A percentile compares a stretch with the other conserved stretches of the same genome.
Evolutionary conservation across 2,797 vertebrate genomes (phyloP).

Genomic region (Nasua narica): DNA sequence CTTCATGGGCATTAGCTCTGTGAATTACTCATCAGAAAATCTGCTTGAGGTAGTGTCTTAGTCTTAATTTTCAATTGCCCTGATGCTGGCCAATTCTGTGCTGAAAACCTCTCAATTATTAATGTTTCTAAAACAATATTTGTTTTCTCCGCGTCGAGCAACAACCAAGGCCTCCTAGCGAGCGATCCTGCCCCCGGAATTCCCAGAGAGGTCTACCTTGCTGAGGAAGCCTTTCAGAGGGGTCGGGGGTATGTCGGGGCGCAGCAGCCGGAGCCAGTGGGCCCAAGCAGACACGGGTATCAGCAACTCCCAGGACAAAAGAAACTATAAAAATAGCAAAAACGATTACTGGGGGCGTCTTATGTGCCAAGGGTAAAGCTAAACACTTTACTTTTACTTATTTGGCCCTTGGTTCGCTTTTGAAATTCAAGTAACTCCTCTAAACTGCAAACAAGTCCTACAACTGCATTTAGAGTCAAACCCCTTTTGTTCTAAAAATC

Average conservation of each 20-base stretch:
- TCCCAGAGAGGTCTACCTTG: conserved; percentile 52
- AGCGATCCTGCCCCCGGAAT: conserved; percentile 60
- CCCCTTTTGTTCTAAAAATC: conserved; percentile 30
- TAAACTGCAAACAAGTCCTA: conserved; percentile 30
- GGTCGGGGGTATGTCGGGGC: neutral
- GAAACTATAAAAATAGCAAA: neutral
- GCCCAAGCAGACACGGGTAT: fast-evolving
- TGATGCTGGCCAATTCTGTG: conserved; percentile 79
- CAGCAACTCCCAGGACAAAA: neutral
- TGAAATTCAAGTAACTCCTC: conserved; percentile 57
- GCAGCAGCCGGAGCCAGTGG: neutral
- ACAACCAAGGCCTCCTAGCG: conserved; percentile 71
- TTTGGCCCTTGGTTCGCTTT: conserved; percentile 40
- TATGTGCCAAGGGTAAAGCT: neutral
- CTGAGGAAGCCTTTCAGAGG: neutral
- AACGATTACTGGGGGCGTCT: neutral
- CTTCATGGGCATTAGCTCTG: conserved; percentile 61
- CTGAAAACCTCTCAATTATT: conserved; percentile 85
- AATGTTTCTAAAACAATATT: conserved; percentile 85
- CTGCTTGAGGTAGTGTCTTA: conserved; percentile 80
- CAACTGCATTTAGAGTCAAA: conserved; percentile 20
- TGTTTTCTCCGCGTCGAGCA: conserved; percentile 81
- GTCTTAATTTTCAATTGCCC: conserved; percentile 86
- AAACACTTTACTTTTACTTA: neutral
- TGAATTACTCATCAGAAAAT: conserved; percentile 83